Conservation (phyloP, 2,888 invertebrate species). For the Drosophila peninsularis region DNA sequence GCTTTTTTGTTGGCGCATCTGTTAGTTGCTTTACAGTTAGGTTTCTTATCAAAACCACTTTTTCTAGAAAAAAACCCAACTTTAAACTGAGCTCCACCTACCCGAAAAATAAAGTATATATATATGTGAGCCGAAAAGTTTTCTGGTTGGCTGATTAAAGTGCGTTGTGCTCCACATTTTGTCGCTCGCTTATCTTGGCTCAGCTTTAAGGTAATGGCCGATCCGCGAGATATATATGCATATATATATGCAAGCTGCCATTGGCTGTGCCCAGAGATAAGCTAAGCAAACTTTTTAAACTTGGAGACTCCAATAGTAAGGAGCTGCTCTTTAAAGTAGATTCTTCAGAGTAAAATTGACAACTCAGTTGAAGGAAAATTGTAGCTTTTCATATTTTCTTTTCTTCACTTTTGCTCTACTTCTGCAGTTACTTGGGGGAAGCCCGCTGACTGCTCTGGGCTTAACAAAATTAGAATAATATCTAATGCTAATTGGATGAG, state of each 20-base stretch:
- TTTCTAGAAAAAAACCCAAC: slow-evolving; percentile 18
- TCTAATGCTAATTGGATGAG: slow-evolving; percentile 67
- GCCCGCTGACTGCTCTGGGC: slow-evolving; percentile 60
- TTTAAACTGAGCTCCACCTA: slow-evolving; percentile 70
- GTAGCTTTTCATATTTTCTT: neutral
- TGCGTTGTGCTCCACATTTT: slow-evolving; percentile 51
- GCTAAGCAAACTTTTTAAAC: neutral
- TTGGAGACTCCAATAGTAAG: neutral
- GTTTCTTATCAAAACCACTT: slow-evolving; percentile 44
- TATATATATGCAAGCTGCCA: slow-evolving; percentile 20
- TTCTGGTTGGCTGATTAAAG: slow-evolving; percentile 81
- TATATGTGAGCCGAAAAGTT: slow-evolving; percentile 29
- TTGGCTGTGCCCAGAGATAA: slow-evolving; percentile 39
- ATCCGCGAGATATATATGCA: slow-evolving; percentile 23
- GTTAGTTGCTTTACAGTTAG: slow-evolving; percentile 72
- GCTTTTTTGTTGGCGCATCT: slow-evolving; percentile 66
- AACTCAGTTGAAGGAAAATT: neutral
- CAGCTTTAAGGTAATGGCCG: slow-evolving; percentile 39
- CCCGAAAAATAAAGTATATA: slow-evolving; percentile 16
- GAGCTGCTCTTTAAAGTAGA: neutral
- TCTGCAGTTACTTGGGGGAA: slow-evolving; percentile 40
- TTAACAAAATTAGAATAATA: slow-evolving; percentile 63
- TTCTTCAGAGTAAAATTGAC: neutral
- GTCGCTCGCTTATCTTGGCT: slow-evolving; percentile 28
- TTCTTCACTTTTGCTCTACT: neutral